Conservation (phyloP, 2,797 vertebrate genomes). For the Tauraco hartlaubi region DNA sequence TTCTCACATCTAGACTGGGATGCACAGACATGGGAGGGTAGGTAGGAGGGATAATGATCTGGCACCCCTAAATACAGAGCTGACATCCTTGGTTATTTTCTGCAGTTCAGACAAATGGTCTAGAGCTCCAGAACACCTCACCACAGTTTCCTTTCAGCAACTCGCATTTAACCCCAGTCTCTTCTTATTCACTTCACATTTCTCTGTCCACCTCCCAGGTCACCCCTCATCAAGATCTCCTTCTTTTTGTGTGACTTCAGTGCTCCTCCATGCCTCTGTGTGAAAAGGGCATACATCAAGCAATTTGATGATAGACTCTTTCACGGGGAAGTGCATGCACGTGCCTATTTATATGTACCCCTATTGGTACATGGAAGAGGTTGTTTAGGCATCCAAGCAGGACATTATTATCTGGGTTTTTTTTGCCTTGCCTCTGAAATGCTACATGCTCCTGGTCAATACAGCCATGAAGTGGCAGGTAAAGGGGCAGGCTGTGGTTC, state of each 20-base stretch:
- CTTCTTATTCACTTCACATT: neutral
- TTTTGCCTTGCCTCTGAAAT: neutral
- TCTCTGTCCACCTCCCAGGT: neutral
- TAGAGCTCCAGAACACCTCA: neutral
- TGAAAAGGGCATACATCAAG: neutral
- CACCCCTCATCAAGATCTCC: neutral
- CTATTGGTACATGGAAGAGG: fast-evolving
- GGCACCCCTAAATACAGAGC: neutral
- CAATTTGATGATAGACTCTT: fast-evolving
- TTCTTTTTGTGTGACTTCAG: neutral
- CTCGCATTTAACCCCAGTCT: neutral
- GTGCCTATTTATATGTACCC: neutral
- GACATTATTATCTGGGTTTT: fast-evolving
- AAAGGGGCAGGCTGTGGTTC: neutral
- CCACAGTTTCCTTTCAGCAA: neutral
- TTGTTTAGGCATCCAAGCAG: neutral
- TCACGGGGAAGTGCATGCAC: neutral
- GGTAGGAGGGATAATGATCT: neutral
- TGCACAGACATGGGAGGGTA: neutral
- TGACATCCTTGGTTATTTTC: neutral
- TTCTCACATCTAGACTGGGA: neutral
- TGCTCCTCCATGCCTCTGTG: neutral
- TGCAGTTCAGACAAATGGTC: neutral
- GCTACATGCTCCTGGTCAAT: neutral
- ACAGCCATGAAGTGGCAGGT: neutral